Percentiles rank a stretch among this genome's conserved stretches.
phyloP scores from a whole-genome alignment of 2,888 invertebrate species.

The Apamea epomidion region DNA sequence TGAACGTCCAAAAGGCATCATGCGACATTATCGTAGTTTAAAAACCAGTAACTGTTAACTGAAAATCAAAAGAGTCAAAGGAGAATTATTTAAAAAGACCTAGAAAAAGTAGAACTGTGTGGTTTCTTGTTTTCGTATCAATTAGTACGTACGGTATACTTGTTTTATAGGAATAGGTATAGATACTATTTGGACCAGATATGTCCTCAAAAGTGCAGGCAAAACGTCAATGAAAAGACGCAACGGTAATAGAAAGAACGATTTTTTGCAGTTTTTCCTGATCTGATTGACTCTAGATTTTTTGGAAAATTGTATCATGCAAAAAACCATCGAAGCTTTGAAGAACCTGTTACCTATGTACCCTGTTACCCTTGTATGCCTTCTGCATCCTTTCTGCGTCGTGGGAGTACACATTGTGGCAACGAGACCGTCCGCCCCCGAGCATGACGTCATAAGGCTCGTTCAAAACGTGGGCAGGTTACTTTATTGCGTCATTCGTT shows the following conservation, averaged over 20 bases:
- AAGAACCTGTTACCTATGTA: neutral
- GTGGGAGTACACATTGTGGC: conserved; percentile 30
- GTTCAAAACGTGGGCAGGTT: conserved; percentile 59
- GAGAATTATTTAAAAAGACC: neutral
- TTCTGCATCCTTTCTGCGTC: conserved; percentile 28
- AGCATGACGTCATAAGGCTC: conserved; percentile 61
- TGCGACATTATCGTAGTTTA: neutral
- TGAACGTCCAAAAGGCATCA: neutral
- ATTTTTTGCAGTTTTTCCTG: neutral
- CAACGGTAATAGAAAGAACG: neutral
- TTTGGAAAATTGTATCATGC: neutral
- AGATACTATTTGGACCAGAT: neutral
- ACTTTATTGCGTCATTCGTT: conserved; percentile 59
- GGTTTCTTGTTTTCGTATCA: neutral
- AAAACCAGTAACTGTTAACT: neutral
- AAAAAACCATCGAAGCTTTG: neutral
- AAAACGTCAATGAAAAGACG: neutral
- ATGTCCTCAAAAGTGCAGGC: neutral
- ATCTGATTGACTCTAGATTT: neutral
- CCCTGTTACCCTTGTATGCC: too few relatives aligned
- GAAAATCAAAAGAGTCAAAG: neutral
- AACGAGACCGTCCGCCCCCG: conserved; percentile 44
- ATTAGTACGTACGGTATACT: neutral
- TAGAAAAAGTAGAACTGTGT: too few relatives aligned
- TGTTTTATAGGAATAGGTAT: neutral